These are phyloP conservation scores for Mnemiopsis leidyi DNA, from an alignment of 37 sponge, comb jelly and placozoan genomes.

Conservation along the genomic window DNA sequence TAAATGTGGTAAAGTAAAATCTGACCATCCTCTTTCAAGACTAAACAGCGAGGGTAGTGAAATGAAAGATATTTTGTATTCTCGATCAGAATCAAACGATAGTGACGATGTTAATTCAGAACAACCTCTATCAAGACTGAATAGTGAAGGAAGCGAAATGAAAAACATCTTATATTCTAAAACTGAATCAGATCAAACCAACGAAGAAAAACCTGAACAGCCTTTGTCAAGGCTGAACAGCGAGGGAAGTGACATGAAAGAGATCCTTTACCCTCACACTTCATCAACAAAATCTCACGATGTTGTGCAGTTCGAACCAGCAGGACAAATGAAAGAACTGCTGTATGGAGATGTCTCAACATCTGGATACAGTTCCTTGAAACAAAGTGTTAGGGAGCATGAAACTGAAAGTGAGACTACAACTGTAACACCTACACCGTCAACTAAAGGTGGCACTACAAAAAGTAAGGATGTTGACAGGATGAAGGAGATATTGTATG, in stretches of 20 bases:
- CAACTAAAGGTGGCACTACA: background rate
- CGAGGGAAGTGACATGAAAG: slow-evolving; percentile 17
- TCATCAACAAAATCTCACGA: background rate
- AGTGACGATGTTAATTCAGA: background rate
- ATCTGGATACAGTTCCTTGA: background rate
- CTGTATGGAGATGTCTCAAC: background rate
- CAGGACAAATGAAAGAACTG: slow-evolving; percentile 54
- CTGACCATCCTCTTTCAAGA: background rate
- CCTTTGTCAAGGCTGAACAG: background rate
- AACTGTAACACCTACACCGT: background rate
- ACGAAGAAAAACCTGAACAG: background rate
- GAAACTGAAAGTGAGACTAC: background rate
- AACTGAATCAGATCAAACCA: background rate
- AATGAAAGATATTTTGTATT: slow-evolving; percentile 19
- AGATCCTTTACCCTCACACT: background rate
- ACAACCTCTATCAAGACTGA: background rate
- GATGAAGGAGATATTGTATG: slow-evolving; percentile 32
- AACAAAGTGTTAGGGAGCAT: background rate
- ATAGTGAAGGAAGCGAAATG: background rate
- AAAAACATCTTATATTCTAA: background rate
- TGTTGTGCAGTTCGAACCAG: background rate
- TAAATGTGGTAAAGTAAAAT: background rate
- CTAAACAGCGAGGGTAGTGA: background rate
- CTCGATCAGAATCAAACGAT: background rate
- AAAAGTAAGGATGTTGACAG: background rate